Evolutionary conservation across 1,140 invertebrate genomes (phyloP).

Genomic region (Acromyrmex charruanus): DNA sequence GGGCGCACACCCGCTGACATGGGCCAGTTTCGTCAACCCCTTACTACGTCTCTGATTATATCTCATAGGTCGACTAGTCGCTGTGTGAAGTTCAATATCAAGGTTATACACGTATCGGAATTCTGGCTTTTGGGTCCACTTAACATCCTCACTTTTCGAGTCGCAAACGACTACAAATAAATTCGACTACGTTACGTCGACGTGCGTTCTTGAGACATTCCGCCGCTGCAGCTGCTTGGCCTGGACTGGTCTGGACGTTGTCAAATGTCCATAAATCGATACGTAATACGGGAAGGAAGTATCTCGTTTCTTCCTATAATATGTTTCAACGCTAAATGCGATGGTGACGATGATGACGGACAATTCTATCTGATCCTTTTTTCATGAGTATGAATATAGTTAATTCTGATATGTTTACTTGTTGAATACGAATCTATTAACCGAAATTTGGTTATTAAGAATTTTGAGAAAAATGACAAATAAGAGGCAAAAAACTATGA

Average conservation of each 20-base stretch:
- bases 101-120: conserved; percentile 70
- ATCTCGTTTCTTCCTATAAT: not conserved
- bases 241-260: not conserved
- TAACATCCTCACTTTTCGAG: conserved; percentile 38
- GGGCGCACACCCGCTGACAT: no score
- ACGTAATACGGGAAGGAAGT: not conserved
- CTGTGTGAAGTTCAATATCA: conserved; percentile 43
- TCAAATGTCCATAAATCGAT: not conserved
- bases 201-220: not conserved
- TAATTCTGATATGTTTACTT: no score
- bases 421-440: no score
- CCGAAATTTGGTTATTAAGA: no score
- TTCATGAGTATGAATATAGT: no score
- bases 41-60: no score
- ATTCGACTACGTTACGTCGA: not conserved
- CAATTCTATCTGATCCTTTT: no score
- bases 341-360: no score
- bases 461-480: no score
- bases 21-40: no score
- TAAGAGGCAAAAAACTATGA: no score
- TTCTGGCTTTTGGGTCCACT: not conserved
- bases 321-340: not conserved
- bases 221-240: not conserved
- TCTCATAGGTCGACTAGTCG: not conserved
- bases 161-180: not conserved